Conservation (phyloP, 2,888 invertebrate species). For the Sarcophaga carnaria region DNA sequence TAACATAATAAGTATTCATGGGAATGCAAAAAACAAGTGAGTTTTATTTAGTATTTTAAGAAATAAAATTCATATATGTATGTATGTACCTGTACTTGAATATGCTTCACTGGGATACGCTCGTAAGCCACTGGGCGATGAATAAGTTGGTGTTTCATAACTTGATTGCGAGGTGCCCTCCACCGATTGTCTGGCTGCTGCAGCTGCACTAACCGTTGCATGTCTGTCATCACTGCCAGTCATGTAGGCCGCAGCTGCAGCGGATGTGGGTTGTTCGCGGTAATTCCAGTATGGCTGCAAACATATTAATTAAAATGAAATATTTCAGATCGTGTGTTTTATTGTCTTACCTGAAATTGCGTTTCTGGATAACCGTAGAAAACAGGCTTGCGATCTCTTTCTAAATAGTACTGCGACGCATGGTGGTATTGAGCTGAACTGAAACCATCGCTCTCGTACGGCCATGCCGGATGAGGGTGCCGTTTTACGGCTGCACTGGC, state of each 20-base stretch:
- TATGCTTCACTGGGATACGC: constrained; percentile 81
- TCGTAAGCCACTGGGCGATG: constrained; percentile 80
- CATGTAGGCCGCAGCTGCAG: constrained; percentile 79
- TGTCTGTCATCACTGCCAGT: constrained; percentile 81
- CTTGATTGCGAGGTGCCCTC: constrained; percentile 82
- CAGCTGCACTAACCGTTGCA: constrained; percentile 77
- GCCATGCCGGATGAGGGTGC: constrained; percentile 81
- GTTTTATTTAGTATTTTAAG: no score
- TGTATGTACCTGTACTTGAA: constrained; percentile 79
- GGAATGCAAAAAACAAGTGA: no score
- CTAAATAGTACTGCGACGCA: constrained; percentile 81
- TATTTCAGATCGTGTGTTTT: not conserved
- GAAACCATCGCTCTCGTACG: constrained; percentile 81
- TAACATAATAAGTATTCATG: no score
- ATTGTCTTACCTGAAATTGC: constrained; percentile 80
- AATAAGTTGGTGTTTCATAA: constrained; percentile 81
- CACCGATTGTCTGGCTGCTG: constrained; percentile 81
- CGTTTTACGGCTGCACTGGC: constrained; percentile 81
- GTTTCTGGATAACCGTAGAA: constrained; percentile 82
- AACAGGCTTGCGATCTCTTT: constrained; percentile 82
- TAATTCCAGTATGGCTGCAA: constrained; percentile 81
- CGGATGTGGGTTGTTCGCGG: constrained; percentile 80
- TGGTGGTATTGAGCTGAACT: constrained; percentile 80
- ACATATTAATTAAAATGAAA: constrained; percentile 26
- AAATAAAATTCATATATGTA: constrained; percentile 44